Percentiles rank a stretch among this genome's conserved stretches.
These are phyloP conservation scores for Morone chrysops DNA, from an alignment of 2,113 vertebrate species.

Conservation along the genomic window DNA sequence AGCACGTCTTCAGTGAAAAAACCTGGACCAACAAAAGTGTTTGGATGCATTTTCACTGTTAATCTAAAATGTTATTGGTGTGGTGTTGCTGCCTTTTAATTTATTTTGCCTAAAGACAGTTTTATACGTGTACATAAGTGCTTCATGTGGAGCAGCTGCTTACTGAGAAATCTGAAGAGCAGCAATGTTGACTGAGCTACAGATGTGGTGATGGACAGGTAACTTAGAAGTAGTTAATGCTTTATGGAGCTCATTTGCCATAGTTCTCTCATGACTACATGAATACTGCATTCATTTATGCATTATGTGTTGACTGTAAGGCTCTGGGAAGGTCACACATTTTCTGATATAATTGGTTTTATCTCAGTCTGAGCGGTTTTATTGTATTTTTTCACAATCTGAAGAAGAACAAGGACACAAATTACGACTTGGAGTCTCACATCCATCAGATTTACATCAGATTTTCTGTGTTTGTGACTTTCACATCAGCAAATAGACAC, in stretches of 20 bases:
- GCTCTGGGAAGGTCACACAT: not conserved
- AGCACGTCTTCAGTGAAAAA: not conserved
- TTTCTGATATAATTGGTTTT: not conserved
- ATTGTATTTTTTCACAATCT: too few species aligned
- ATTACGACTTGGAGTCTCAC: not conserved
- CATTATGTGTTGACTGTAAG: too few species aligned
- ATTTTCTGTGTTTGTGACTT: not conserved
- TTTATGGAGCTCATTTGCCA: not conserved
- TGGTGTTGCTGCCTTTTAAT: not conserved
- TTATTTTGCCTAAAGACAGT: not conserved
- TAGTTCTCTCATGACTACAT: not conserved
- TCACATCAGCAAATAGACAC: too few species aligned
- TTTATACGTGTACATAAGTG: too few species aligned
- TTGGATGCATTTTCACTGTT: not conserved
- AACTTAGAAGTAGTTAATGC: not conserved
- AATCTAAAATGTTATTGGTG: not conserved
- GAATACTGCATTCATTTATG: not conserved
- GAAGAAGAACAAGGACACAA: not conserved
- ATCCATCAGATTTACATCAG: not conserved
- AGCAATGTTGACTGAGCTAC: not conserved
- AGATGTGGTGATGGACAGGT: not conserved
- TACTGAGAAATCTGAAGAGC: not conserved
- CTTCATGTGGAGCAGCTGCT: not conserved
- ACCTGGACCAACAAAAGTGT: not conserved
- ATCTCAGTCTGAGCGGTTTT: not conserved